Conservation (phyloP, 1,140 invertebrate species). For the Drosophila tsacasi region DNA sequence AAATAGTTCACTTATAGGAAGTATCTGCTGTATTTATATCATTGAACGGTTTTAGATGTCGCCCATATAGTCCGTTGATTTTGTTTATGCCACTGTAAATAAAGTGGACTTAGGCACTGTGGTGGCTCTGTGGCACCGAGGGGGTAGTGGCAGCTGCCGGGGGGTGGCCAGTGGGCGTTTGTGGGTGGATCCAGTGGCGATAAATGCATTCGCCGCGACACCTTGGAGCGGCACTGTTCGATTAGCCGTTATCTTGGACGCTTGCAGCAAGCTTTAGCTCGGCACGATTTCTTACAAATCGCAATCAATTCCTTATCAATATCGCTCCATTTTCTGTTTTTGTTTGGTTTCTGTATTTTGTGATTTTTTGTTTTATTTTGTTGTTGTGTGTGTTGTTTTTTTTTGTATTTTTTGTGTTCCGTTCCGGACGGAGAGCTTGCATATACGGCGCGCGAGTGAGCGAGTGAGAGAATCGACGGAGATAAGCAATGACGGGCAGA, state of each 20-base stretch:
- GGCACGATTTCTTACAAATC: slow-evolving; percentile 29
- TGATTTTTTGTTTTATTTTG: neutral
- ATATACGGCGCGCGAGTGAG: slow-evolving; percentile 8
- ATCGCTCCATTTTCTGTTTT: slow-evolving; percentile 17
- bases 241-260: slow-evolving; percentile 36
- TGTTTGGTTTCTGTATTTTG: slow-evolving; percentile 2
- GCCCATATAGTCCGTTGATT: slow-evolving; percentile 10
- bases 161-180: slow-evolving; percentile 5
- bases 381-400: neutral
- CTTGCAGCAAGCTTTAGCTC: slow-evolving; percentile 5
- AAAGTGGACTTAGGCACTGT: too few relatives aligned
- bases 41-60: slow-evolving; percentile 10
- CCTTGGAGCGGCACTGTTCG: slow-evolving; percentile 31
- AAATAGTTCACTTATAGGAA: neutral
- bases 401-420: slow-evolving; percentile 6
- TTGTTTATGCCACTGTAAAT: slow-evolving; percentile 27
- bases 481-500: slow-evolving; percentile 72
- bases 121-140: too few relatives aligned
- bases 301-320: slow-evolving; percentile 45
- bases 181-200: neutral
- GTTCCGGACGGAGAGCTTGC: slow-evolving; percentile 15
- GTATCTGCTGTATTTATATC: neutral
- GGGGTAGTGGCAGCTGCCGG: neutral
- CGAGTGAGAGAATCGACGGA: neutral
- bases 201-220: slow-evolving; percentile 36